Evolutionary conservation across 2,888 invertebrate species (phyloP).

Genomic region (Andrena praecox): DNA sequence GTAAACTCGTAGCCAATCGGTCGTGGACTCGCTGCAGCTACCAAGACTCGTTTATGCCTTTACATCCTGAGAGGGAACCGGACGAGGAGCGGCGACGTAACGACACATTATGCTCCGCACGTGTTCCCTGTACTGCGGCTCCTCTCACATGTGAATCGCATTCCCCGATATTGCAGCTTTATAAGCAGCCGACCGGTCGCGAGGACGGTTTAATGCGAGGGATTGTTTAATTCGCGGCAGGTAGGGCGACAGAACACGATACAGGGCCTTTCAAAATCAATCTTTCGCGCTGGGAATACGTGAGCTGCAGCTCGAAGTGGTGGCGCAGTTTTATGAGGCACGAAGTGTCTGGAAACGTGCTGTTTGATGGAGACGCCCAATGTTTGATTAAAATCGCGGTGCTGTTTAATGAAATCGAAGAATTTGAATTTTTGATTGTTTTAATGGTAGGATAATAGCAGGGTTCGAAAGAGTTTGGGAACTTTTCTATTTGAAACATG

Average conservation of each 20-base stretch:
- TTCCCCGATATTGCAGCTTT: slow-evolving; percentile 39
- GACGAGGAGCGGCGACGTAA: slow-evolving; percentile 72
- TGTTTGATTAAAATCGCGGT: too few species aligned
- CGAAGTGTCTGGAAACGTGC: too few species aligned
- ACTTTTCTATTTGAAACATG: too few species aligned
- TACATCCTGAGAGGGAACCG: slow-evolving; percentile 66
- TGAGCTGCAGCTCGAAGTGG: not conserved
- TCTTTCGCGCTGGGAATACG: not conserved
- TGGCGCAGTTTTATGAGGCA: not conserved
- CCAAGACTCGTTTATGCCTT: slow-evolving; percentile 65
- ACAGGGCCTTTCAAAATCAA: slow-evolving; percentile 1
- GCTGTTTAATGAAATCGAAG: too few species aligned
- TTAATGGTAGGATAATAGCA: too few species aligned
- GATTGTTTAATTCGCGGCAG: slow-evolving; percentile 52
- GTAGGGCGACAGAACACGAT: slow-evolving; percentile 34
- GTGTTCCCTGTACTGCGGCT: slow-evolving; percentile 60
- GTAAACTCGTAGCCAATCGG: slow-evolving; percentile 67
- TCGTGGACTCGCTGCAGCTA: slow-evolving; percentile 54
- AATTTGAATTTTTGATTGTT: too few species aligned
- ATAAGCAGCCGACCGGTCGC: slow-evolving; percentile 42
- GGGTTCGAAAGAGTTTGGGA: too few species aligned
- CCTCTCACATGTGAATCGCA: slow-evolving; percentile 66
- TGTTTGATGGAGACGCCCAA: too few species aligned
- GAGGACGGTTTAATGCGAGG: slow-evolving; percentile 36
- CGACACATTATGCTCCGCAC: slow-evolving; percentile 70